Conservation (phyloP, 2,113 vertebrate species). For the Thryonomys swinderianus region DNA sequence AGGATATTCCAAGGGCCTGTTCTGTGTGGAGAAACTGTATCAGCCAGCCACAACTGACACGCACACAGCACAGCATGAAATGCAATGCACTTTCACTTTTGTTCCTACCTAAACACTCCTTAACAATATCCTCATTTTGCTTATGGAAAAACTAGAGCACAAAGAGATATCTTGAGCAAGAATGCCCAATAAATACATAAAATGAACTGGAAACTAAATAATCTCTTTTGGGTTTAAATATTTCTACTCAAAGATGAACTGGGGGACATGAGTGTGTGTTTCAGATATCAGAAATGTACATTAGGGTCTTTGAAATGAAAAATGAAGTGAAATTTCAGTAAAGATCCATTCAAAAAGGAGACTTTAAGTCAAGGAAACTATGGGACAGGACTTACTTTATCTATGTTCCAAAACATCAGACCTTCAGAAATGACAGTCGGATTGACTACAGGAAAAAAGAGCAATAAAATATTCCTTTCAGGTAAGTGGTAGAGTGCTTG, state of each 20-base stretch:
- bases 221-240: not conserved
- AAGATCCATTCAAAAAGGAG: not conserved
- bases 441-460: not conserved
- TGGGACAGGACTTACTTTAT: not conserved
- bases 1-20: not conserved
- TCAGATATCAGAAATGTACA: not conserved
- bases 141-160: constrained; percentile 40
- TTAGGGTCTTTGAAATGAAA: not conserved
- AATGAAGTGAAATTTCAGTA: not conserved
- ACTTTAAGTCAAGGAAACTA: not conserved
- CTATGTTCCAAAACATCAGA: not conserved
- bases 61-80: not conserved
- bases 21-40: not conserved
- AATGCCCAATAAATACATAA: not conserved
- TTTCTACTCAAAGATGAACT: constrained; percentile 15
- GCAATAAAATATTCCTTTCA: not conserved
- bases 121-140: not conserved
- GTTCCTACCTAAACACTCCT: not conserved
- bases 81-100: not conserved
- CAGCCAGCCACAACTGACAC: not conserved
- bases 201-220: not conserved
- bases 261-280: not conserved
- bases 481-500: not conserved
- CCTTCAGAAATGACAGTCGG: not conserved
- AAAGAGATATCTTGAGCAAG: not conserved